Evolutionary conservation across 92 coral and sea anemone species (phyloP), one percentile per base, ranked within the genome.

Genomic region (Isaurus tuberculatus): DNA sequence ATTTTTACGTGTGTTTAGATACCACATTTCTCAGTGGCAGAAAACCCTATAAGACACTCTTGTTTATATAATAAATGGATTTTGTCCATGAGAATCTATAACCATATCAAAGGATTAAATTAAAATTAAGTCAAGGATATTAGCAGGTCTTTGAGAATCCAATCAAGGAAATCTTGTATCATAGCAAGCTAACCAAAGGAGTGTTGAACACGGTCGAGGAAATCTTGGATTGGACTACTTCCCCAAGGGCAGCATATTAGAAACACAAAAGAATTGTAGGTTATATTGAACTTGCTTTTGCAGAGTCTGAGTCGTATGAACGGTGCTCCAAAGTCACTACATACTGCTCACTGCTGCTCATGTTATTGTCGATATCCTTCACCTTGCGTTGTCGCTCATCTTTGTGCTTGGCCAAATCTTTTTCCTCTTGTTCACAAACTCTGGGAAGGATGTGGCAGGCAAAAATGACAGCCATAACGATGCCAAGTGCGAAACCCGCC

Each of bases 401-500:
- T 34, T 70, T 32, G 51, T 36, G 28, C 11, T 36, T 68, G 14
- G 11, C 44, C 8, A 43, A 70, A 11, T 72, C 78, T 19, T 44
- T 44, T 8, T 5, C 8, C 1, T 58, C 6, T 46, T 34, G 10
- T 29, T 29, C 33, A 28, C 32, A n/a, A 0, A 25, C n/a, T 42
- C 19, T 72, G 19, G 2, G 22, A 42, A 26, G 80, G 43, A 79
- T 42, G 37, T 72, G 51, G 65, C 90, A 75, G 15, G 85, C 73
- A 23, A 60, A 61, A 6, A 81, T 49, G 27, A 57, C 63, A 16
- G 94, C 97, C 19, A 89, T 80, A 11, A 87, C 70, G 2, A 84
- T 71, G 15, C 98, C 98, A 20, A 93, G 83, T 25, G 81, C 49
- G 58, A 91, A 82, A 5, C 98, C 98, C 22, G 91, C 90, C 25